These are phyloP conservation scores for Falcunculus frontatus DNA, from an alignment of 2,113 vertebrate genomes.

Conservation along the genomic window DNA sequence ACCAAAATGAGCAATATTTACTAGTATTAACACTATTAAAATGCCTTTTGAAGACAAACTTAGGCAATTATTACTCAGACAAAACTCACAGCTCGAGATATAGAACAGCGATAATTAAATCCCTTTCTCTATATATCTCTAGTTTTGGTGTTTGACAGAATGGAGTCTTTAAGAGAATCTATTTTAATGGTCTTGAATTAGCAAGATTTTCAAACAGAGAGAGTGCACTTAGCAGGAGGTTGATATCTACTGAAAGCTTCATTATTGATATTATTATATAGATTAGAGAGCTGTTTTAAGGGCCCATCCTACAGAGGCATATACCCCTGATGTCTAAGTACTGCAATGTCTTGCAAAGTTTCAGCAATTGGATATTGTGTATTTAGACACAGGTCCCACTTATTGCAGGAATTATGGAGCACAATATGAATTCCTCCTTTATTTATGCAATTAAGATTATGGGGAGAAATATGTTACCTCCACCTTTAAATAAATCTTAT, in stretches of 20 bases:
- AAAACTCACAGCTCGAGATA: conserved; percentile 69
- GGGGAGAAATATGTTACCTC: rapidly evolving
- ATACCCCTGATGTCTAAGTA: background rate
- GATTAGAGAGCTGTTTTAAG: conserved; percentile 12
- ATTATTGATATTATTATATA: conserved; percentile 60
- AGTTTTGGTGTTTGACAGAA: conserved; percentile 74
- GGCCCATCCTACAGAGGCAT: background rate
- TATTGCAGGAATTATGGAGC: background rate
- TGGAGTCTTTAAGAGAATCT: conserved; percentile 74
- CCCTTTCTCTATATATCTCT: conserved; percentile 68
- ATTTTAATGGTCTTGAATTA: conserved; percentile 77
- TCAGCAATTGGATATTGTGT: background rate
- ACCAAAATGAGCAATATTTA: conserved; percentile 83
- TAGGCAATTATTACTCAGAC: conserved; percentile 75
- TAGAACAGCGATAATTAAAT: conserved; percentile 80
- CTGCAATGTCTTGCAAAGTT: background rate
- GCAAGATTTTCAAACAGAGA: conserved; percentile 70
- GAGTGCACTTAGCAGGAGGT: conserved; percentile 67
- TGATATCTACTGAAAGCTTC: conserved; percentile 53
- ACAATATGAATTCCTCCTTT: background rate
- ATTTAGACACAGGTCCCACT: background rate
- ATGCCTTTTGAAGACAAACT: conserved; percentile 82
- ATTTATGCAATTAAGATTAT: background rate
- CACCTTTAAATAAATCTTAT: background rate
- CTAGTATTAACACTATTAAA: conserved; percentile 79